phyloP scores from a whole-genome alignment of 2,888 invertebrate genomes.

The Perithous albicinctus region DNA sequence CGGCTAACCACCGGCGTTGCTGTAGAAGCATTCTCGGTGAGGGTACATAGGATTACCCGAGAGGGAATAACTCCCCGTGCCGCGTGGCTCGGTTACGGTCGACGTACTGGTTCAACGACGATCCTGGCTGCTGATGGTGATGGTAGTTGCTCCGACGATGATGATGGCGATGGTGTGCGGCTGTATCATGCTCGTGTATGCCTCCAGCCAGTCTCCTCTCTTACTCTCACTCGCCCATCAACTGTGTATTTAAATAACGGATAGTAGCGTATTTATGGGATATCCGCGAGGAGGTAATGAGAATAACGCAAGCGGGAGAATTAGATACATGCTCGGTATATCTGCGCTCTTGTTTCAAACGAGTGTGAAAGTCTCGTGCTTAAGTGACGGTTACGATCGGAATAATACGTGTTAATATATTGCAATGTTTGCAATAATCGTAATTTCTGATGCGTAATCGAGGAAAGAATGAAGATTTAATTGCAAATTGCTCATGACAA shows the following conservation, averaged over 20 bases:
- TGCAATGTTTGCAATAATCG: no score
- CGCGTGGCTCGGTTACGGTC: slow-evolving; percentile 63
- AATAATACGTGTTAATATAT: no score
- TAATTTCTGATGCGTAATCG: no score
- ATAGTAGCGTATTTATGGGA: slow-evolving; percentile 71
- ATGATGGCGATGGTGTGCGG: slow-evolving; percentile 33
- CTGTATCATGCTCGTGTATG: slow-evolving; percentile 28
- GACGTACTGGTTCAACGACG: slow-evolving; percentile 67
- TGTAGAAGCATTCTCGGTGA: slow-evolving; percentile 44
- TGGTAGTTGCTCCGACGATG: slow-evolving; percentile 53
- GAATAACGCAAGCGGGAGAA: slow-evolving; percentile 29
- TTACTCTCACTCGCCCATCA: background rate
- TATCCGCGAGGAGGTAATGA: slow-evolving; percentile 55
- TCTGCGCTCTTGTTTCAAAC: slow-evolving; percentile 1
- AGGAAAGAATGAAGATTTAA: no score
- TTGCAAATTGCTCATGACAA: no score
- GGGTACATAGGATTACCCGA: slow-evolving; percentile 71
- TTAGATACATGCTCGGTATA: background rate
- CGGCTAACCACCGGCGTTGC: slow-evolving; percentile 31
- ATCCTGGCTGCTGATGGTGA: slow-evolving; percentile 43
- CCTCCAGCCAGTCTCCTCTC: background rate
- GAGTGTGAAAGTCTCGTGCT: slow-evolving; percentile 25
- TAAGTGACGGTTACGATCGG: background rate
- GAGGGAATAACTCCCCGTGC: slow-evolving; percentile 72
- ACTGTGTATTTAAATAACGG: slow-evolving; percentile 73